Evolutionary conservation across 2,888 invertebrate species (phyloP), one percentile per base, ranked within the genome.

Genomic region (Myathropa florea): DNA sequence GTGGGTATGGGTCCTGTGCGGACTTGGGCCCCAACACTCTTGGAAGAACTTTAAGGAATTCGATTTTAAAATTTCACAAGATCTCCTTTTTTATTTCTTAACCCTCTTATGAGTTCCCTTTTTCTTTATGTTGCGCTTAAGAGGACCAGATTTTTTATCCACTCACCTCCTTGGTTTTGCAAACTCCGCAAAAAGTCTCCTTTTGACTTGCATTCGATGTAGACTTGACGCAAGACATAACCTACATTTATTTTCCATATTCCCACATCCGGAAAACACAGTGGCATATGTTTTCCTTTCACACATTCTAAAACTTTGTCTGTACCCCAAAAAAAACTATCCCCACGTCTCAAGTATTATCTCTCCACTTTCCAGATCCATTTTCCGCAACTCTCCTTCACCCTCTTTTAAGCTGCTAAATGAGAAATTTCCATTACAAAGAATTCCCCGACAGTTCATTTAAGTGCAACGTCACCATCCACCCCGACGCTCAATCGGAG

Each of bases 381-480:
- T 14, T 12, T 33, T 33, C 4, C 39, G 4, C 3, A 39, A 39
- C 2, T 46, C 33, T 33, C 33, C 6, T 33, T 33, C 33, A 9
- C n/a, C n/a, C 33, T 33, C 46, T 1, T 18, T 63, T 76, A 26
- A 67, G 46, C 21, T 18, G 39, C 10, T 21, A 60, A 77, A 68
- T 77, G 63, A 59, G 24, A 73, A 78, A 77, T 78, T 73, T 81
- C 72, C 77, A 81, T 77, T 14, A 18, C 23, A 85, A 77, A 72
- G 67, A 59, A 77, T 53, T 72, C 24, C 57, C 36, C 59, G 70
- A 67, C 67, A 68, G 65, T 67, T 80, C 79, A 60, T 70, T 60
- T 79, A 63, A 75, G 80, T 68, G 70, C 28, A 70, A 30, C 68
- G 33, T 63, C 23, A 21, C 53, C 53, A 30, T 63, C 24, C 55